Base-by-base conservation (phyloP, 2,888 invertebrate genomes). In the Panzeria rudis region DNA sequence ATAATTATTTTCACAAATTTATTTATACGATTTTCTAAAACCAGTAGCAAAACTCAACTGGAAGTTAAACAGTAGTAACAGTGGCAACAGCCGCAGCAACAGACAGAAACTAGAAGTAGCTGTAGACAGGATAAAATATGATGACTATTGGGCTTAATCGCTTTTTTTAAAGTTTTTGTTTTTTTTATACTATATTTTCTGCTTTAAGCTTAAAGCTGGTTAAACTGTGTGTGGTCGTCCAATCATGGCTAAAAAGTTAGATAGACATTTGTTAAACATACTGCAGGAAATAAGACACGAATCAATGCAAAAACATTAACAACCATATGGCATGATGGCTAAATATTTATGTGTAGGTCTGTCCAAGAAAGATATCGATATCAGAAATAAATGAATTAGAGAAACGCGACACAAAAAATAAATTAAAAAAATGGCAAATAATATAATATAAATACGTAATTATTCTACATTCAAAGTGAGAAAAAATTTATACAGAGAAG, bases 181-280 rank as follows among this genome's bases (percentile, higher is more conserved):
- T 32, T 62, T 3, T 35, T 47, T 23, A 9, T 9, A 52, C 13
- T 32, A 32, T 59, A n/a, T 25, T 20, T 47, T n/a, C 56, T 44
- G 9, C 32, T 61, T 69, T 56, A 41, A 62, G 50, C 38, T 41
- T 44, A 44, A 72, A 83, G 64, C 71, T 84, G 66, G 80, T 71
- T 84, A 66, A 52, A 44, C 50, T 80, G 66, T 84, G 84, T 84
- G 84, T 84, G 84, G 84, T 84, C 84, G 84, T 76, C 44, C 80
- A 84, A 80, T 84, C 80, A 76, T 29, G 38, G n/a, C 25, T 23
- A 47, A 29, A 38, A 38, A 25, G n/a, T 17, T 54, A 52, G 64
- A 56, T 32, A 66, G 25, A 72, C 41, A 47, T 69, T 52, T 75
- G 38, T 54, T 75, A 4, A 75, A 54, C 20, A 54, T 29, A 41